Base-by-base conservation (phyloP, 2,113 vertebrate genomes). In the Agelaius phoeniceus region DNA sequence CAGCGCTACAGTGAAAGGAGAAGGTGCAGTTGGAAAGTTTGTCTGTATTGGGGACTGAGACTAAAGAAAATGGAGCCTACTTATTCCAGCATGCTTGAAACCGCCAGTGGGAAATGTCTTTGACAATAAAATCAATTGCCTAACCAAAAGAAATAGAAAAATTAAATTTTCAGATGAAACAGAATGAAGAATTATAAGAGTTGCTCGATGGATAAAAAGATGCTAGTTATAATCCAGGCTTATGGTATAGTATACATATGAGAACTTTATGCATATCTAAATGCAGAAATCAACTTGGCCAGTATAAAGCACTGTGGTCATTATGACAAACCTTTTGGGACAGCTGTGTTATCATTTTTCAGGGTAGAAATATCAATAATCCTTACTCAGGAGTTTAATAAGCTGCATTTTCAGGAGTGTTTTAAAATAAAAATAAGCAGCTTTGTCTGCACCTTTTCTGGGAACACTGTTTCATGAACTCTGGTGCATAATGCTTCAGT, bases 101-200 rank as follows among this genome's bases (percentile, higher is more conserved):
- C 14, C 0, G 0, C 8, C 11, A 30, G 11, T 15, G 2, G 62
- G 17, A 62, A 66, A 65, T n/a, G 8, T 87, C 11, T 87, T 59
- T 55, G 33, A 33, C 26, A 71, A 21, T 28, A 54, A 87, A 89
- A 82, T 59, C 9, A 68, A 35, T 72, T 87, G 17, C 14, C 17
- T 79, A 39, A 61, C 52, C 4, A 43, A 80, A 92, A 39, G 35
- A 31, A 21, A 3, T 5, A 78, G 27, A n/a, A 62, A 35, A 43
- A 21, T 46, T 16, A 76, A 76, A 8, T 82, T 65, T 5, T 68
- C 49, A 51, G 51, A 17, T 77, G 52, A 54, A 75, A 72, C 37
- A 76, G 31, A 72, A 46, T 49, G 31, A 75, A 61, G 27, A 71
- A 75, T 37, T 44, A 28, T 1, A 2, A 37, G 30, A 73, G 37